Evolutionary conservation across 2,797 vertebrate species (phyloP).

Genomic region (Siniperca obscura): DNA sequence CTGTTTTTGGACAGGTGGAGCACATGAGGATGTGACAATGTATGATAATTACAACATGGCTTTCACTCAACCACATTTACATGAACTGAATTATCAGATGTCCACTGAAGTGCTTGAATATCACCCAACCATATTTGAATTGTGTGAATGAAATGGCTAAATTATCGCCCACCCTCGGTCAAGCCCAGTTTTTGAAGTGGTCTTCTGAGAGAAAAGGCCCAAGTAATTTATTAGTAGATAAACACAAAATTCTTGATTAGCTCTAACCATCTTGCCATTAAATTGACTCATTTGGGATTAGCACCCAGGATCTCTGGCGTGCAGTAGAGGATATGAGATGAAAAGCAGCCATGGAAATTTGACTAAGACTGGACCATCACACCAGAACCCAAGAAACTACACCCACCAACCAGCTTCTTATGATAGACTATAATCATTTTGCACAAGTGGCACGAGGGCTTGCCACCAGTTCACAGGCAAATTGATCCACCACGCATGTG

Average conservation of each 20-base stretch:
- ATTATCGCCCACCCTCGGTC: conserved; percentile 25
- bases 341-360: conserved; percentile 23
- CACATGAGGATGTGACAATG: background rate
- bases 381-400: background rate
- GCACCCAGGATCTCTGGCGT: conserved; percentile 13
- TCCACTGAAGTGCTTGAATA: conserved; percentile 36
- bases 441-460: background rate
- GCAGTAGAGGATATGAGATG: conserved; percentile 1
- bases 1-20: background rate
- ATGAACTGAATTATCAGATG: conserved; percentile 36
- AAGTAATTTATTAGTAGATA: conserved; percentile 27
- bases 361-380: background rate
- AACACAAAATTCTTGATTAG: conserved; percentile 24
- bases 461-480: background rate
- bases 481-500: conserved; percentile 5
- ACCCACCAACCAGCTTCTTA: background rate
- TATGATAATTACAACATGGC: conserved; percentile 16
- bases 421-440: conserved; percentile 13
- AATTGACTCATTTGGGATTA: conserved; percentile 34
- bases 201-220: conserved; percentile 18
- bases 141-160: conserved; percentile 11
- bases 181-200: conserved; percentile 22
- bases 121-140: conserved; percentile 29
- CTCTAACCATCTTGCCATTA: background rate
- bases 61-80: conserved; percentile 25